phyloP scores from a whole-genome alignment of 2,797 vertebrate species.

The Amblyraja radiata region DNA sequence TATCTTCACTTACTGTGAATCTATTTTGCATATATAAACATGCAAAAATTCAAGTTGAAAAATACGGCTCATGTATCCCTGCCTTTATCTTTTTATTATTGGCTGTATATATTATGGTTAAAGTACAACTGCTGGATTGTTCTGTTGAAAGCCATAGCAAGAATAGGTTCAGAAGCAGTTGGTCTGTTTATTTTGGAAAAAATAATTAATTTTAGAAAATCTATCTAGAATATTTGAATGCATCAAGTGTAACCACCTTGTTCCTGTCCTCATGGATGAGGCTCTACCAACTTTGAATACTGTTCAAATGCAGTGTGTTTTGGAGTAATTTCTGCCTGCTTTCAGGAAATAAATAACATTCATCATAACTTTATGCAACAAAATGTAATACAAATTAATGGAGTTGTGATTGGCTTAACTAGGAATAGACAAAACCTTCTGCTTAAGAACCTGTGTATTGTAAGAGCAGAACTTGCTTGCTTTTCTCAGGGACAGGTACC shows the following conservation, averaged over 20 bases:
- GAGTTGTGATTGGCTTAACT: neutral
- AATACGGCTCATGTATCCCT: neutral
- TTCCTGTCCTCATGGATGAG: neutral
- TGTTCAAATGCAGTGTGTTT: neutral
- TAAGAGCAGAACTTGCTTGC: neutral
- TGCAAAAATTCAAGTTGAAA: neutral
- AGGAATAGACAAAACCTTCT: neutral
- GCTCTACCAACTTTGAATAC: neutral
- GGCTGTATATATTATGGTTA: neutral
- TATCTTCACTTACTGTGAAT: conserved; percentile 9
- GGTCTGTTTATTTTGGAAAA: neutral
- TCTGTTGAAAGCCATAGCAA: neutral
- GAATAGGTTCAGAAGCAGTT: conserved; percentile 2
- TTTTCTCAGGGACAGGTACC: neutral
- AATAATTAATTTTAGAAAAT: neutral
- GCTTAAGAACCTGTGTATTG: neutral
- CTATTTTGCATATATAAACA: neutral
- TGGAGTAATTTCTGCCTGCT: neutral
- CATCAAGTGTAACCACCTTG: neutral
- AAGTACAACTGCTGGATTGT: neutral
- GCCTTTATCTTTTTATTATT: neutral
- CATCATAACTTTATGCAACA: neutral
- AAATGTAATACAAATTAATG: neutral
- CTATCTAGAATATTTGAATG: neutral
- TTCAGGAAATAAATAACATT: neutral